Percentiles rank a stretch among this genome's conserved stretches.
Conservation (phyloP, 2,888 invertebrate species). For the Caenorhabditis sp. region DNA sequence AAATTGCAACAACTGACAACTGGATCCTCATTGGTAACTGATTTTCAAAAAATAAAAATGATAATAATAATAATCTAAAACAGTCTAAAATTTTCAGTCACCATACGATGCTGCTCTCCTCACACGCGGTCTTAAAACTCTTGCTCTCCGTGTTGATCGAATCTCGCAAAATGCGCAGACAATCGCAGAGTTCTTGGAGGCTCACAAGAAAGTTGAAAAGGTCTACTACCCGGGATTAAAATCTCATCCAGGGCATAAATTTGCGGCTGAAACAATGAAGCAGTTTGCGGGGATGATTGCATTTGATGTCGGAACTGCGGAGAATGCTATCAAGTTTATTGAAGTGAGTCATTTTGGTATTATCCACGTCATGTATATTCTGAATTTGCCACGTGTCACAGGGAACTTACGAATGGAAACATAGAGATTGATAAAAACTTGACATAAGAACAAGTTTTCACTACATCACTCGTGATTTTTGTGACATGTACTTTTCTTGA, state of each 20-base stretch:
- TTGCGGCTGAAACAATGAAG: slow-evolving; percentile 46
- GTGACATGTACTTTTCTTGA: too few relatives aligned
- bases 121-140: slow-evolving; percentile 56
- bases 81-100: slow-evolving; percentile 22
- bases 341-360: slow-evolving; percentile 26
- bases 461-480: too few relatives aligned
- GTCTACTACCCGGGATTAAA: slow-evolving; percentile 59
- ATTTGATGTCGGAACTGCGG: slow-evolving; percentile 50
- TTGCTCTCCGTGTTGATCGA: slow-evolving; percentile 50
- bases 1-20: slow-evolving; percentile 54
- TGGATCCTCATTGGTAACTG: slow-evolving; percentile 36
- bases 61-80: neutral
- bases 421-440: too few relatives aligned
- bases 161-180: slow-evolving; percentile 48
- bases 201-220: slow-evolving; percentile 42
- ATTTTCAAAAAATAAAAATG: neutral
- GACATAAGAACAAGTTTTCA: too few relatives aligned
- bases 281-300: slow-evolving; percentile 61
- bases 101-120: slow-evolving; percentile 53
- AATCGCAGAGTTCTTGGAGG: slow-evolving; percentile 48
- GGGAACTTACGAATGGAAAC: too few relatives aligned
- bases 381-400: too few relatives aligned
- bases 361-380: too few relatives aligned
- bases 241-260: slow-evolving; percentile 55
- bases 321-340: slow-evolving; percentile 46